phyloP scores from a whole-genome alignment of 2,888 invertebrate species.

The Schrankia costaestrigalis region DNA sequence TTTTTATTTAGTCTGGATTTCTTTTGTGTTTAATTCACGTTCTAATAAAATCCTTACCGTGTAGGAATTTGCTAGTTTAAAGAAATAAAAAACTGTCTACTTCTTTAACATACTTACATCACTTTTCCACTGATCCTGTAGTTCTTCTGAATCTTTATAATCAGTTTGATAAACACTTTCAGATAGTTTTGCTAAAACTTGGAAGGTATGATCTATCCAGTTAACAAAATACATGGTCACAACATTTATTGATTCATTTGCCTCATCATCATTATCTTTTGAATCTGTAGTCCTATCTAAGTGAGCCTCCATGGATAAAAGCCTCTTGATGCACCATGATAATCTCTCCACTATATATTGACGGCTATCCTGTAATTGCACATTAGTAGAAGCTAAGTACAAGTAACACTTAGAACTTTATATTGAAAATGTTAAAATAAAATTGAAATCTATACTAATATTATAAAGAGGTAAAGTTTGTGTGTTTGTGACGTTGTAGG shows the following conservation, averaged over 20 bases:
- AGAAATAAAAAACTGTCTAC: neutral
- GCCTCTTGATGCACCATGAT: slow-evolving; percentile 61
- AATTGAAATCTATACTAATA: too few species aligned
- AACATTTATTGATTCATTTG: slow-evolving; percentile 44
- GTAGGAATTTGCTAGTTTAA: neutral
- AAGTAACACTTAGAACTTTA: too few species aligned
- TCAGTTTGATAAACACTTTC: slow-evolving; percentile 53
- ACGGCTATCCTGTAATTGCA: slow-evolving; percentile 55
- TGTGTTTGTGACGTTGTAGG: too few species aligned
- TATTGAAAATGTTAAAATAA: too few species aligned
- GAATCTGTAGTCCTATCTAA: slow-evolving; percentile 29
- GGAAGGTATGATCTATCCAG: slow-evolving; percentile 75
- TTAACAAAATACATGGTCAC: slow-evolving; percentile 71
- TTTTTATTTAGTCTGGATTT: too few species aligned
- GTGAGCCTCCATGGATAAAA: slow-evolving; percentile 45
- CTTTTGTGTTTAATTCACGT: too few species aligned
- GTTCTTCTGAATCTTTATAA: slow-evolving; percentile 42
- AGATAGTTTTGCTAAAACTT: slow-evolving; percentile 56
- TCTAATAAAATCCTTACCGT: neutral
- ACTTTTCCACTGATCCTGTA: slow-evolving; percentile 51
- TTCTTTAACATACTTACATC: slow-evolving; percentile 40
- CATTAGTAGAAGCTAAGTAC: too few species aligned
- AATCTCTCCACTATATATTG: slow-evolving; percentile 60
- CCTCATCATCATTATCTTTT: slow-evolving; percentile 25
- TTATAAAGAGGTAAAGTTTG: too few species aligned